Base-by-base conservation (phyloP, 2,113 vertebrate species). In the Copsychus sechellarum region DNA sequence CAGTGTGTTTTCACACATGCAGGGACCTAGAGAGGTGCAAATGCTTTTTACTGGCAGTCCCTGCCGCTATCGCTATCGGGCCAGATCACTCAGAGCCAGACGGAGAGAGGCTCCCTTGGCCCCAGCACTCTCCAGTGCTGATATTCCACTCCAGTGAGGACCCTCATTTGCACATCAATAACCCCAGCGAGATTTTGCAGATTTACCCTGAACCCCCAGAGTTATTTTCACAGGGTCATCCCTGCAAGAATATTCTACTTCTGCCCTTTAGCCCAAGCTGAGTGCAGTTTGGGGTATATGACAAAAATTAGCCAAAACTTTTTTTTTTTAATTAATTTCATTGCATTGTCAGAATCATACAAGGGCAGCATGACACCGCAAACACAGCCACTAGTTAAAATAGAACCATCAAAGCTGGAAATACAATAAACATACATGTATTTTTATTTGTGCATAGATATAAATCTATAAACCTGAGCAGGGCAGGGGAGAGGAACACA, bases 361-460 rank as follows among this genome's bases (percentile, higher is more conserved):
- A 96, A 93, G 86, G 73, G 92, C 91, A 90, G 87, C 70, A 76
- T 87, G 96, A 97, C 95, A 94, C 96, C 97, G 96, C 95, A 94
- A 93, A 95, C 4, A 36, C 93, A 97, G 95, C 92, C 62, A 54
- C 86, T 95, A 36, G n/a, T 76, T 96, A 94, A 91, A 96, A 95
- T 33, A 96, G 88, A 96, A 90, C 79, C 92, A 93, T 71, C 94
- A 87, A 84, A 93, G 62, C 11, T 42, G 82, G 45, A 72, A 71
- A 61, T 34, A 31, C 24, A 26, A 31, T 26, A 60, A 40, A 74
- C 6, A 19, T 3, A 3, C 10, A 29, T 10, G 6, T 9, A 2
- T 8, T 36, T 72, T 57, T 45, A 17, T 78, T 60, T 36, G 19
- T 57, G 11, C 20, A 33, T 5, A 29, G 12, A 31, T 17, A n/a